Evolutionary conservation across 2,113 vertebrate genomes (phyloP).

Genomic region (Mandrillus leucophaeus): DNA sequence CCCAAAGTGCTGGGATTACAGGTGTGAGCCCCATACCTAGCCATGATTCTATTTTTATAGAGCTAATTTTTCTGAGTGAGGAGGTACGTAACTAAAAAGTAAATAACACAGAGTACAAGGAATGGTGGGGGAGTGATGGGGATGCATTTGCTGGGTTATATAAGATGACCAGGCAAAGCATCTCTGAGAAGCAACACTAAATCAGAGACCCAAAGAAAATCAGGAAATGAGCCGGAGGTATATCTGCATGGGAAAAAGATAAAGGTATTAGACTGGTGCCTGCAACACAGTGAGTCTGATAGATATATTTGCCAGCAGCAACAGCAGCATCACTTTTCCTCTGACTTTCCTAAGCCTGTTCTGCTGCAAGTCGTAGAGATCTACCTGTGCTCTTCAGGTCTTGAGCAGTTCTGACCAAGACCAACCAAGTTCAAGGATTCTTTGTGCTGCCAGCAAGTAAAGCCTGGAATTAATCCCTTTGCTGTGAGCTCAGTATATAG

Average conservation of each 20-base stretch:
- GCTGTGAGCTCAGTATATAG: neutral
- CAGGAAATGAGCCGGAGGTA: neutral
- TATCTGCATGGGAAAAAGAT: too few species aligned
- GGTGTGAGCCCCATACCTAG: too few species aligned
- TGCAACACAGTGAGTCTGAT: too few species aligned
- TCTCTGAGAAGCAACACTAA: neutral
- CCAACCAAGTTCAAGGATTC: neutral
- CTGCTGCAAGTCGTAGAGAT: neutral
- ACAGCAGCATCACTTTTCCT: neutral
- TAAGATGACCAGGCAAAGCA: neutral
- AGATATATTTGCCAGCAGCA: neutral
- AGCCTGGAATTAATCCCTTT: neutral
- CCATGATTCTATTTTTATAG: neutral
- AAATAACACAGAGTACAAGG: neutral
- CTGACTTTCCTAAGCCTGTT: neutral
- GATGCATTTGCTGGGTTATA: rapidly evolving
- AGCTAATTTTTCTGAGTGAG: neutral
- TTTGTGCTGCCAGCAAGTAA: neutral
- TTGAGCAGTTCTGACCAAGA: neutral
- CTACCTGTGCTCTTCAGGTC: neutral
- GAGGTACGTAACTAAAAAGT: neutral
- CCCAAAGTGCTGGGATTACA: too few species aligned
- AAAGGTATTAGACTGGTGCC: neutral
- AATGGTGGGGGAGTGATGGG: rapidly evolving
- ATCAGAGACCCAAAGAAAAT: neutral